Evolutionary conservation across 1,140 invertebrate genomes (phyloP), one percentile per base, ranked within the genome.

Genomic region (Delia radicum): DNA sequence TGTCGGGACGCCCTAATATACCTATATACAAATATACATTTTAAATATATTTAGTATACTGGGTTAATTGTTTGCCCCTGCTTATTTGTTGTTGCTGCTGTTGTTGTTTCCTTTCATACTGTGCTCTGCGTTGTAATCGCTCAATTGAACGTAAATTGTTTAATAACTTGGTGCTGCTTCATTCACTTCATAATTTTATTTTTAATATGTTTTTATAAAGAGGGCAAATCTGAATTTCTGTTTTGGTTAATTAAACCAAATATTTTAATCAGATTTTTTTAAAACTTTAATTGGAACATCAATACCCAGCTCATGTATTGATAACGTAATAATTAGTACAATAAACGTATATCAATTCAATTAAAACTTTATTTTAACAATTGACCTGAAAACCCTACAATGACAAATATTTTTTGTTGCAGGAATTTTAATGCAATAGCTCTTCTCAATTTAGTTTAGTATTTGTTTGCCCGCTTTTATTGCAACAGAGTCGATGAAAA

Each of bases 121-220:
- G 24, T 55, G 48, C 15, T 6, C n/a, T 21, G 21, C 48, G 21
- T 55, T 55, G n/a, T 55, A 55, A 55, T 55, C 48, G 48, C 48
- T 55, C 48, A 55, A 55, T 55, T 55, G 48, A 55, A 55, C 48
- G 48, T 24, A 55, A 55, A 55, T 55, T 55, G 48, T 55, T 55
- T 21, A 55, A 55, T 55, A 55, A 55, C 48, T 55, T 55, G 5
- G n/a, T 55, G 48, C 48, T 55, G 48, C 48, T 55, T 55, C 15
- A 55, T 55, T 55, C 48, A 55, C n/a, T 55, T 21, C 48, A 55
- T 55, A 55, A 55, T 55, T 8, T 7, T 21, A 21, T 21, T 55
- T 55, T 55, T 18, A 55, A 24, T n/a, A n/a, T n/a, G n/a, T n/a
- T n/a, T n/a, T n/a, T n/a, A n/a, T n/a, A n/a, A 21, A 55, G 48